Percentiles rank a stretch among this genome's conserved stretches.
phyloP scores from a whole-genome alignment of 1,140 invertebrate genomes.

The Stegodyphus mimosarum region DNA sequence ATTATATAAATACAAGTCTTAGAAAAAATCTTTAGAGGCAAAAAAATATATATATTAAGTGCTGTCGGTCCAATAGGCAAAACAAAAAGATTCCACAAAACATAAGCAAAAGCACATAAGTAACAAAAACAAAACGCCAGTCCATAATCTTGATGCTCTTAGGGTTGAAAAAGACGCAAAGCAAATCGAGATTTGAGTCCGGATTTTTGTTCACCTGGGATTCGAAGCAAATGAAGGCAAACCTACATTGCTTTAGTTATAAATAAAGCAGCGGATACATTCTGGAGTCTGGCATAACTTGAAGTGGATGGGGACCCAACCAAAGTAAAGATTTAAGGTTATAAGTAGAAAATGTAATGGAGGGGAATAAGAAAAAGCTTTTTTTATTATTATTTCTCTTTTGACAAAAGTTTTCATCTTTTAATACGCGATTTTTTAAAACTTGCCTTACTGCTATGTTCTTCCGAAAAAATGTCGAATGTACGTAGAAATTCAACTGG shows the following conservation, averaged over 20 bases:
- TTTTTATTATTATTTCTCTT: not conserved
- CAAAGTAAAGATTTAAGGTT: conserved; percentile 29
- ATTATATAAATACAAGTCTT: too few species aligned
- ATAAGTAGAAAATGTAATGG: conserved; percentile 15
- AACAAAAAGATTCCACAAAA: too few species aligned
- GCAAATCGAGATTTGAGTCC: conserved; percentile 36
- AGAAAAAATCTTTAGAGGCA: too few species aligned
- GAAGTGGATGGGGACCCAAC: not conserved
- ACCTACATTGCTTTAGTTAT: conserved; percentile 26
- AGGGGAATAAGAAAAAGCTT: not conserved
- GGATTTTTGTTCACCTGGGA: conserved; percentile 28
- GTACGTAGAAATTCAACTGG: too few species aligned
- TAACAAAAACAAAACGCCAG: conserved; percentile 9
- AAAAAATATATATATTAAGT: too few species aligned
- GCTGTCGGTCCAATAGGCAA: too few species aligned
- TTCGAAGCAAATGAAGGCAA: conserved; percentile 39
- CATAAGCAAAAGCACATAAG: not conserved
- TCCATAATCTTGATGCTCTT: conserved; percentile 43
- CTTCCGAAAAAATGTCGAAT: too few species aligned
- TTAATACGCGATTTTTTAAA: not conserved
- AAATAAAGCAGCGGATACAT: conserved; percentile 5
- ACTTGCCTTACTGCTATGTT: not conserved
- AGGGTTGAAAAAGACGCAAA: conserved; percentile 25
- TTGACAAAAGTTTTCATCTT: conserved; percentile 1
- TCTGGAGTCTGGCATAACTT: conserved; percentile 8